Base-by-base conservation (phyloP, 2,888 invertebrate genomes). In the Adelphocoris suturalis region DNA sequence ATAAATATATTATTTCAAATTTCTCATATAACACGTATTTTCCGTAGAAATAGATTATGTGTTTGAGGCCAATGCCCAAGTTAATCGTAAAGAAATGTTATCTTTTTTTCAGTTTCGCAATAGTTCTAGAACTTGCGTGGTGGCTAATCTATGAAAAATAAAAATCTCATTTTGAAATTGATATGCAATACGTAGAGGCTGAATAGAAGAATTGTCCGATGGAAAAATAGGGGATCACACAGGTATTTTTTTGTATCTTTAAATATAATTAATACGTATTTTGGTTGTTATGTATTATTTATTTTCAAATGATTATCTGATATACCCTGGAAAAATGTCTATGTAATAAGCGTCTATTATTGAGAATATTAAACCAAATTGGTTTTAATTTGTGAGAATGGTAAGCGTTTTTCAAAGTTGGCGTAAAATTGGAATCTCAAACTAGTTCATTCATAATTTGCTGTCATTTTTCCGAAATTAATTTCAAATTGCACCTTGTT, bases 401-500 rank as follows among this genome's bases (percentile, higher is more conserved):
- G 68, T 68, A 68, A 68, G 68, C 28, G 12, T 80, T 82, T n/a
- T 23, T 16, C 37, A 47, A 47, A 19, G 52, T 82, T 5, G 55
- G 82, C 81, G 48, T 47, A 14, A 81, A 81, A 81, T 81, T 84
- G 9, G 55, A 48, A 37, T 37, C 57, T 84, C 23, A 55, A 84
- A 55, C 55, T 48, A 14, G 7, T 13, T 23, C 23, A 5, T 3
- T 0, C 23, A 55, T 55, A 84, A 37, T 2, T 52, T 14, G 52
- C 12, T 52, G 12, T 16, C 52, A 52, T 52, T 80, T n/a, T 48
- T 37, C 37, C 37, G 16, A 16, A 55, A 55, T 3, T 78, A 2
- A 75, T 28, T 46, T 46, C 28, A 57, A 85, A 85, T 75, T 76
- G 88, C 88, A 88, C 52, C 80, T 88, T 88, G 88, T 88, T 88